Evolutionary conservation across 2,113 vertebrate genomes (phyloP), one percentile per base, ranked within the genome.

Genomic region (Entomyzon cyanotis): DNA sequence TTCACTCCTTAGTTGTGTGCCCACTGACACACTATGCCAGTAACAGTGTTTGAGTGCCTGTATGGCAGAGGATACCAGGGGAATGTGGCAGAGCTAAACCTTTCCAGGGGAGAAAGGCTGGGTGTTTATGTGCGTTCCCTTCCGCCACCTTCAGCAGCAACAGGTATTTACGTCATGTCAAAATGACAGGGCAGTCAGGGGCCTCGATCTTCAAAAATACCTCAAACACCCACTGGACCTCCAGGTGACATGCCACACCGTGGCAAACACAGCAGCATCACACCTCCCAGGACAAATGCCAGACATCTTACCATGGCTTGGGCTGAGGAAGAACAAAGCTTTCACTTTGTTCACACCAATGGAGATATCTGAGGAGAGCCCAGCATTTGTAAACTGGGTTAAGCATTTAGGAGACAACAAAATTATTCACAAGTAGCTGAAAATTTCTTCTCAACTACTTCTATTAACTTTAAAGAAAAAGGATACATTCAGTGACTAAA

Each of bases 401-500:
- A 68, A 23, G 41, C 41, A 76, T 49, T 84, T 46, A 70, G 33
- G 47, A 86, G 73, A 75, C 15, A 71, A 62, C 22, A 82, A 79
- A 73, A 93, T 64, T 31, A 69, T 15, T 50, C 35, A 58, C 25
- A 53, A 88, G 53, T 28, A 87, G 42, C 17, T 81, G 59, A 91
- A 91, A 92, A 80, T 5, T 44, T 89, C 81, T 84, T 73, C 25
- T 65, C 53, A 94, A 23, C 31, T 87, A 63, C 25, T 87, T 89
- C 21, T 46, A 69, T 20, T 55, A 69, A 30, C 12, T 20, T 90
- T 16, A 67, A 58, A 77, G 31, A 78, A 55, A 30, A 90, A 76
- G 21, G 21, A 71, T 49, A 60, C 12, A 49, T 81, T 84, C 62
- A 28, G 20, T 55, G 27, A 68, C 55, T 12, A 59, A 27, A 33